Conservation (phyloP, 2,888 invertebrate species). For the Melinaea marsaeus region DNA sequence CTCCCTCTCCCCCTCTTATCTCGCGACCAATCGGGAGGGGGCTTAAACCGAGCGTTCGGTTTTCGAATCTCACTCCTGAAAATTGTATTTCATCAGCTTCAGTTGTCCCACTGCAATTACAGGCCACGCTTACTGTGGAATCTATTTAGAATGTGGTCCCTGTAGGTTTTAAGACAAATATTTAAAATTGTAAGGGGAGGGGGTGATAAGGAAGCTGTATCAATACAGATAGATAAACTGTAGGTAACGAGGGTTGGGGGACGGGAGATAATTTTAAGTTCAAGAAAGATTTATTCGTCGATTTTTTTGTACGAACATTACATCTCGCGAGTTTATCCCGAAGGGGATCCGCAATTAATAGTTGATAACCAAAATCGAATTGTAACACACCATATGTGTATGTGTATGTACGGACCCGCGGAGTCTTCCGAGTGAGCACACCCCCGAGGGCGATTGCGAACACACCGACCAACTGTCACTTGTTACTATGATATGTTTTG, state of each 20-base stretch:
- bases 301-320: too few relatives aligned
- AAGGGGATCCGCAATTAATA: slow-evolving; percentile 29
- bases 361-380: slow-evolving; percentile 55
- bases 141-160: slow-evolving; percentile 1
- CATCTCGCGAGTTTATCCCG: background rate
- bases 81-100: background rate
- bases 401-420: slow-evolving; percentile 7
- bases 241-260: background rate
- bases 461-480: slow-evolving; percentile 58
- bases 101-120: background rate
- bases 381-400: slow-evolving; percentile 44
- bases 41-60: slow-evolving; percentile 33
- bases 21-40: slow-evolving; percentile 63
- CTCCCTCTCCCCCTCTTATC: slow-evolving; percentile 53
- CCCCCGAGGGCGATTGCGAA: slow-evolving; percentile 48
- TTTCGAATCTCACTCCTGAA: slow-evolving; percentile 30
- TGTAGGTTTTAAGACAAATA: slow-evolving; percentile 6
- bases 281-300: too few relatives aligned
- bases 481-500: slow-evolving; percentile 60
- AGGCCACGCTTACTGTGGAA: background rate
- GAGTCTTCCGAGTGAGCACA: slow-evolving; percentile 46
- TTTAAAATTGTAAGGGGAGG: slow-evolving; percentile 5
- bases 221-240: slow-evolving; percentile 3
- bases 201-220: slow-evolving; percentile 5
- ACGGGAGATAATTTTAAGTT: background rate